Evolutionary conservation across 2,113 vertebrate species (phyloP).

Genomic region (Scalopus aquaticus): DNA sequence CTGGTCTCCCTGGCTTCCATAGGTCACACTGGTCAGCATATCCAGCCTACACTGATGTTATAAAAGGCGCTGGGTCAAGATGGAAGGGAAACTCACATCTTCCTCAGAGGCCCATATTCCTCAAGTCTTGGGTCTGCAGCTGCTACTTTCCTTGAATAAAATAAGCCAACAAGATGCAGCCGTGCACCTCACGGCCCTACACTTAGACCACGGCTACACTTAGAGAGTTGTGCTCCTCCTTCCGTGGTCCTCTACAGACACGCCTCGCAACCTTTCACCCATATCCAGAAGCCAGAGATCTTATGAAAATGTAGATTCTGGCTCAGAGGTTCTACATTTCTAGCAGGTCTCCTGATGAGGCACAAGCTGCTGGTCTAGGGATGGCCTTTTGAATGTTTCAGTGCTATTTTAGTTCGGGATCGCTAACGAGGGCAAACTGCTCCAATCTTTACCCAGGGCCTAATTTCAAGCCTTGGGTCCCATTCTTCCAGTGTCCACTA

Average conservation of each 20-base stretch:
- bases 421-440: background rate
- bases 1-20: background rate
- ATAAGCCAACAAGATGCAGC: background rate
- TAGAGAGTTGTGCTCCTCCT: accelerated
- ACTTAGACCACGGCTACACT: background rate
- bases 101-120: background rate
- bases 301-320: background rate
- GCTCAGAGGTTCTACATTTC: too few species aligned
- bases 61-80: background rate
- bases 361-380: background rate
- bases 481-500: too few species aligned
- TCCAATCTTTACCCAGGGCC: background rate
- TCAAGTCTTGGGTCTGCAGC: background rate
- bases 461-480: background rate
- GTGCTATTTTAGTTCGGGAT: background rate
- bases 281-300: background rate
- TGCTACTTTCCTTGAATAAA: background rate
- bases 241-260: background rate
- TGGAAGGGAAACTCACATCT: background rate
- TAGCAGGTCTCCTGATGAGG: background rate
- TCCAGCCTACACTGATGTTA: background rate
- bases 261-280: background rate
- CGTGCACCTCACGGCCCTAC: background rate
- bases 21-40: background rate
- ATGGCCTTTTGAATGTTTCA: background rate